Percentiles rank a stretch among this genome's conserved stretches.
phyloP scores from a whole-genome alignment of 2,113 vertebrate species.

The Pycnonotus jocosus region DNA sequence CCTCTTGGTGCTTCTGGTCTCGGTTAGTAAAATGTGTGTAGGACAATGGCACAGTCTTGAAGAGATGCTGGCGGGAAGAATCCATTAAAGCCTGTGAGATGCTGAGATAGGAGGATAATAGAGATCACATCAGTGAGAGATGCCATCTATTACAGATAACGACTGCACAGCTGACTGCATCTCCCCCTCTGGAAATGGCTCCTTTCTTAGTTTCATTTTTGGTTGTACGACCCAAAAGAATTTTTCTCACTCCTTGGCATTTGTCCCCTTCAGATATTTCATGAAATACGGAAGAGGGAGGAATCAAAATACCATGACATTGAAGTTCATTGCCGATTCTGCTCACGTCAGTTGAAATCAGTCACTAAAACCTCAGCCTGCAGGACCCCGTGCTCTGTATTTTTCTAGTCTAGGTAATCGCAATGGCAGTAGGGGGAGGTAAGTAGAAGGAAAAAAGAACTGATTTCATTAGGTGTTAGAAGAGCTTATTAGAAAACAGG shows the following conservation, averaged over 20 bases:
- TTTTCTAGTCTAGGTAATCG: slow-evolving; percentile 54
- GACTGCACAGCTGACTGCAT: slow-evolving; percentile 40
- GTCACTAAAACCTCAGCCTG: slow-evolving; percentile 38
- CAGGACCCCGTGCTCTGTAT: slow-evolving; percentile 39
- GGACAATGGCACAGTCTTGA: not conserved
- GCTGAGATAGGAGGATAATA: slow-evolving; percentile 36
- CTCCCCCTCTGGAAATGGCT: slow-evolving; percentile 47
- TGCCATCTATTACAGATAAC: slow-evolving; percentile 46
- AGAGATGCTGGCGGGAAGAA: slow-evolving; percentile 4
- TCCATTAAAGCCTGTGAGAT: slow-evolving; percentile 16
- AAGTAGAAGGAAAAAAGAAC: slow-evolving; percentile 54
- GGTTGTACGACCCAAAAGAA: not conserved
- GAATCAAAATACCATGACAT: slow-evolving; percentile 46
- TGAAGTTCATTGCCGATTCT: slow-evolving; percentile 51
- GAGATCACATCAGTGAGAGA: slow-evolving; percentile 28
- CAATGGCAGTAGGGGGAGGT: slow-evolving; percentile 56
- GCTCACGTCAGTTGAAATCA: slow-evolving; percentile 54
- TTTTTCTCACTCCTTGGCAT: slow-evolving; percentile 11
- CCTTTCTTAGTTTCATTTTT: slow-evolving; percentile 60
- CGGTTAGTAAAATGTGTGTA: not conserved
- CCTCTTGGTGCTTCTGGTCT: not conserved
- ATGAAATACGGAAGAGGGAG: not conserved
- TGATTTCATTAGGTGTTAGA: slow-evolving; percentile 49
- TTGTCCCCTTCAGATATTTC: slow-evolving; percentile 33
- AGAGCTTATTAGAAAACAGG: slow-evolving; percentile 44